phyloP scores from a whole-genome alignment of 2,888 invertebrate genomes.

The Penaeus monodon region DNA sequence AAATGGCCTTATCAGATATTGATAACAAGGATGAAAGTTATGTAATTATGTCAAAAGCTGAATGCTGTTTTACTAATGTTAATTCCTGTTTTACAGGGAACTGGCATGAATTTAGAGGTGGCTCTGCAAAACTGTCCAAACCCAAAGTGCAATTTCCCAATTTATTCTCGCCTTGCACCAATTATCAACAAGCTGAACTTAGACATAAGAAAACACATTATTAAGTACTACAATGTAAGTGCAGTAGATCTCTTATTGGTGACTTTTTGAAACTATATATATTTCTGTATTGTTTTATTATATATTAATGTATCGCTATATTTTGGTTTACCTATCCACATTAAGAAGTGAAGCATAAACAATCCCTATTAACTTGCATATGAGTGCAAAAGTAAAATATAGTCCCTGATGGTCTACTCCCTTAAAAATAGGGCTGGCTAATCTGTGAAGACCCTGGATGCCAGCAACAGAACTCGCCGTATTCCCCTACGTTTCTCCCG shows the following conservation, averaged over 20 bases:
- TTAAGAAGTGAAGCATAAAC: too few relatives aligned
- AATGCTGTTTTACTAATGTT: background rate
- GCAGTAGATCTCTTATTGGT: background rate
- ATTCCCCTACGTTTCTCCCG: slow-evolving; percentile 75
- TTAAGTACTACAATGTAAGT: slow-evolving; percentile 79
- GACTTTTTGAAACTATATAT: background rate
- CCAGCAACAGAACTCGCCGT: slow-evolving; percentile 77
- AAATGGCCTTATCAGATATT: too few relatives aligned
- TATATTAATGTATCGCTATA: too few relatives aligned
- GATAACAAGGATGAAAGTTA: too few relatives aligned
- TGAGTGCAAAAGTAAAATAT: too few relatives aligned
- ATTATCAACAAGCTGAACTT: slow-evolving; percentile 82
- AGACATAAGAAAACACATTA: slow-evolving; percentile 78
- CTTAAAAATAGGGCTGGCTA: slow-evolving; percentile 76
- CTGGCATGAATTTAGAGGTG: slow-evolving; percentile 67
- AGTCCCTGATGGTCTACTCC: background rate
- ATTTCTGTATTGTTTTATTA: background rate
- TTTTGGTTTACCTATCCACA: too few relatives aligned
- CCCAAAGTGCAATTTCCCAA: slow-evolving; percentile 77
- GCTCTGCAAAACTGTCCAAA: slow-evolving; percentile 80
- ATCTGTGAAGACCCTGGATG: slow-evolving; percentile 93
- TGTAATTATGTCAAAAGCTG: background rate
- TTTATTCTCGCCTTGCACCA: slow-evolving; percentile 77
- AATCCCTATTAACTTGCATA: too few relatives aligned
- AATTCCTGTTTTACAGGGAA: slow-evolving; percentile 26